Percentiles rank a stretch among this genome's conserved stretches.
phyloP scores from a whole-genome alignment of 2,797 vertebrate genomes.

The Clarias pachynema region DNA sequence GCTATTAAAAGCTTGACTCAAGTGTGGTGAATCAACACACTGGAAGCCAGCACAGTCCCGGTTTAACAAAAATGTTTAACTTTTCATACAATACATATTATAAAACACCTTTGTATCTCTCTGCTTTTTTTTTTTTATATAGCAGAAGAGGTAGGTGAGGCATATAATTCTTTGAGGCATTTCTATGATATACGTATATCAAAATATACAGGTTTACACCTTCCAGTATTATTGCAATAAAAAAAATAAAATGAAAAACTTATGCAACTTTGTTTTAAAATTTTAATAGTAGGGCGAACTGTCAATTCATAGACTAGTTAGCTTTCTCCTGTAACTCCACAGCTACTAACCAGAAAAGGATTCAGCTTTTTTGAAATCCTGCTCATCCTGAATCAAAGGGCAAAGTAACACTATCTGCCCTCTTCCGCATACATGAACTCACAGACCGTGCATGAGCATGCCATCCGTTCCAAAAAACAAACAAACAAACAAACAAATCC shows the following conservation, averaged over 20 bases:
- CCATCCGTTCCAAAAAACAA: background rate
- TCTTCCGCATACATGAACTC: background rate
- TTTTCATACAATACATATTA: too few relatives aligned
- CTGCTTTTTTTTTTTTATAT: background rate
- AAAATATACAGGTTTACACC: background rate
- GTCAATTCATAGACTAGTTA: background rate
- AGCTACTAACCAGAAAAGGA: background rate
- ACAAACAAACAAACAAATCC: too few relatives aligned
- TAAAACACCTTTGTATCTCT: background rate
- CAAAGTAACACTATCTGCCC: background rate
- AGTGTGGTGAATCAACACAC: too few relatives aligned
- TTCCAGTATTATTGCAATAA: background rate
- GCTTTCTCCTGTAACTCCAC: background rate
- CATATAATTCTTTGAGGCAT: background rate
- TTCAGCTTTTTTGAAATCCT: too few relatives aligned
- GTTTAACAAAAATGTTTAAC: too few relatives aligned
- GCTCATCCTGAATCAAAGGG: background rate
- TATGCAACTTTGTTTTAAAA: background rate
- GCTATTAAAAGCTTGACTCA: too few relatives aligned
- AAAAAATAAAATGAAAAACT: background rate
- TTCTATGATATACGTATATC: background rate
- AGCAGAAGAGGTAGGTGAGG: background rate
- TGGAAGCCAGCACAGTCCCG: too few relatives aligned
- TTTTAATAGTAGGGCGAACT: background rate
- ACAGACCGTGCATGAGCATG: background rate